These are phyloP conservation scores for Dolomedes plantarius DNA, from an alignment of 2,888 invertebrate genomes.

Conservation along the genomic window DNA sequence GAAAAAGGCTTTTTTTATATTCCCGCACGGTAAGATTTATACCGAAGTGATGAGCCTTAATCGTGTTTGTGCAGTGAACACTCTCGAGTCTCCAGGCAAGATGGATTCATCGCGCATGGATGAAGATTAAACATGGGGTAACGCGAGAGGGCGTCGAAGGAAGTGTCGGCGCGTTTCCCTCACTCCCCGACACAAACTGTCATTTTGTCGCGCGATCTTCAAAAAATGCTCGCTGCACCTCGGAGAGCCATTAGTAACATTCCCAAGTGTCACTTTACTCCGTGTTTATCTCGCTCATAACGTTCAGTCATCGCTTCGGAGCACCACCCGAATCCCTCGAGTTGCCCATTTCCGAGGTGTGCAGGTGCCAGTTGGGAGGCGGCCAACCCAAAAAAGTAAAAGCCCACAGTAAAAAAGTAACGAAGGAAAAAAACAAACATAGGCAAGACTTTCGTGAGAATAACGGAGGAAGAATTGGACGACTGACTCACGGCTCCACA, in stretches of 20 bases:
- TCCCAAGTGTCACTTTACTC: slow-evolving; percentile 1
- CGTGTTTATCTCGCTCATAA: slow-evolving; percentile 21
- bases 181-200: slow-evolving; percentile 4
- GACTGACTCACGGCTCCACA: neutral
- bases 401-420: neutral
- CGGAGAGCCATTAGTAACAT: neutral
- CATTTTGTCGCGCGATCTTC: neutral
- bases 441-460: neutral
- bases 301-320: slow-evolving; percentile 11
- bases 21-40: too few relatives aligned
- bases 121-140: too few relatives aligned
- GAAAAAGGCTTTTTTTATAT: too few relatives aligned
- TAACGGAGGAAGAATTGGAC: neutral
- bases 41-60: too few relatives aligned
- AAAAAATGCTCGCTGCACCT: neutral
- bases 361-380: slow-evolving; percentile 12
- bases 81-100: too few relatives aligned
- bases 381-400: neutral
- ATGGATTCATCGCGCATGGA: too few relatives aligned
- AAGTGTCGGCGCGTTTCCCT: neutral
- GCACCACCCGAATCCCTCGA: neutral
- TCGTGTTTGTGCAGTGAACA: too few relatives aligned
- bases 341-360: neutral
- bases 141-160: neutral
- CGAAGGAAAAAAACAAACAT: neutral